These are phyloP conservation scores for Athene noctua DNA, from an alignment of 2,113 vertebrate species.

Conservation along the genomic window DNA sequence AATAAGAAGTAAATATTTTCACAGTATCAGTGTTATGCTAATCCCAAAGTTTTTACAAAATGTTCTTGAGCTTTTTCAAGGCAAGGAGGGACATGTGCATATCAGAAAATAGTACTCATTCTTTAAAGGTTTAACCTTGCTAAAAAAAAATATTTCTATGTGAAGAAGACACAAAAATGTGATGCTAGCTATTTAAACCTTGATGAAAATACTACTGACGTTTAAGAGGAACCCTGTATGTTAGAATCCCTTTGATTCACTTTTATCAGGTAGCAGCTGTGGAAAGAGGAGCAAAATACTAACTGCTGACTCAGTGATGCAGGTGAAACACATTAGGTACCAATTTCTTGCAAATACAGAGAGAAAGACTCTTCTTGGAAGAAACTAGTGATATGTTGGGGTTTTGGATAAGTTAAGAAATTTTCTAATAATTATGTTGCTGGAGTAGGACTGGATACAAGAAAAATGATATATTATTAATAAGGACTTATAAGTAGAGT, in stretches of 20 bases:
- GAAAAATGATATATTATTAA: background rate
- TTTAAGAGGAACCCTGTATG: background rate
- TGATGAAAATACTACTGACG: background rate
- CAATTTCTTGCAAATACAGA: background rate
- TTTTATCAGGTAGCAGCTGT: background rate
- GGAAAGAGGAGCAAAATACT: background rate
- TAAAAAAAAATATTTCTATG: background rate
- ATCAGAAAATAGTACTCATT: background rate
- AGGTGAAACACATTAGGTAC: background rate
- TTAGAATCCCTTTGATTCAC: background rate
- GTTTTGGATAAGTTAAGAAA: rapidly evolving
- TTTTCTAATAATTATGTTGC: background rate
- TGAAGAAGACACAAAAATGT: background rate
- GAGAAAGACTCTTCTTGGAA: background rate
- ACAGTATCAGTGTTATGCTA: background rate
- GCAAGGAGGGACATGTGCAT: background rate
- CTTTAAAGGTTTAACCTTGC: background rate
- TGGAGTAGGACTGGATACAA: too few species aligned
- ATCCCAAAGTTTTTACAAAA: background rate
- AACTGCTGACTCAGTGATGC: background rate
- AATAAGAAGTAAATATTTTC: background rate
- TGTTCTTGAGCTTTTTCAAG: background rate
- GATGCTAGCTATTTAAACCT: background rate
- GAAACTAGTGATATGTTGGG: background rate
- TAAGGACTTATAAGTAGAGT: background rate